These are phyloP conservation scores for Eubasilissa splendida DNA, from an alignment of 2,888 invertebrate genomes.

Conservation along the genomic window DNA sequence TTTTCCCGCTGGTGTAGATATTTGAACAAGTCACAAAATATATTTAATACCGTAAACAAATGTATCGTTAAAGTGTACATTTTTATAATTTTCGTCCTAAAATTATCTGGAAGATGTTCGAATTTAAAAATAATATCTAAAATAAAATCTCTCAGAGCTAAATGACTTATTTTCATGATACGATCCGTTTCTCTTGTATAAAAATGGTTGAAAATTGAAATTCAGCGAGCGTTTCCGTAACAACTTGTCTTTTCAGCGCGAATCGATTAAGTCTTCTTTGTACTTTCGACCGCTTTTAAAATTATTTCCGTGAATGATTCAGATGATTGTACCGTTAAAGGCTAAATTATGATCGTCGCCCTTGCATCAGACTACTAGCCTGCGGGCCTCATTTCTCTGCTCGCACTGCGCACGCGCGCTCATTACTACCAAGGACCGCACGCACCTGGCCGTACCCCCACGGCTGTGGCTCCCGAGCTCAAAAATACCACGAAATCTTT, in stretches of 20 bases:
- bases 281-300: not conserved
- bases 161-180: no score
- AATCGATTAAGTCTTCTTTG: no score
- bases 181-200: no score
- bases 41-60: no score
- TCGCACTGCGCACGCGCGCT: conserved; percentile 1
- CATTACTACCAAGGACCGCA: not conserved
- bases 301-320: not conserved
- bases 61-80: no score
- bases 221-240: not conserved
- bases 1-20: no score
- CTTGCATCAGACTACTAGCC: not conserved
- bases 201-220: no score
- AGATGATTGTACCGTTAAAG: not conserved
- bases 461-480: not conserved
- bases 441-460: not conserved
- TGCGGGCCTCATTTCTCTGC: not conserved
- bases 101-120: no score
- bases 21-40: no score
- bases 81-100: no score
- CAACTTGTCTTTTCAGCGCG: not conserved
- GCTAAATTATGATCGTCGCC: not conserved
- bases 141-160: no score
- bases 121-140: no score
- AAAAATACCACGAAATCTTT: not conserved